Conservation (phyloP, 2,113 vertebrate species). For the Peromyscus californicus region DNA sequence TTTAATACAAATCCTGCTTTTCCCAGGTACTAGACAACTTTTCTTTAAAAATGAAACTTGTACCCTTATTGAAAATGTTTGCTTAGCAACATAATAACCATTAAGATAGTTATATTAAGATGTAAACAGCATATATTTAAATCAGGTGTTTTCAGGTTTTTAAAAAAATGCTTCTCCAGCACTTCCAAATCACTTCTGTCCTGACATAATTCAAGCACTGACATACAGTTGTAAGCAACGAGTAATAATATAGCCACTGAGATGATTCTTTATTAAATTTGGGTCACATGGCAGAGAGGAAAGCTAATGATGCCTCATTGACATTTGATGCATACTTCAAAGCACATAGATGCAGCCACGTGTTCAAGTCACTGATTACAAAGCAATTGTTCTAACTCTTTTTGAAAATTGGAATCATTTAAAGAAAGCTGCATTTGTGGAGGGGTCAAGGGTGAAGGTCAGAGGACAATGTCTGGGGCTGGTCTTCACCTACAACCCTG, state of each 20-base stretch:
- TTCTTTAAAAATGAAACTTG: slow-evolving; percentile 3
- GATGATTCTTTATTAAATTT: not conserved
- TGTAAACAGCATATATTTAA: not conserved
- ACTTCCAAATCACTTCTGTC: slow-evolving; percentile 7
- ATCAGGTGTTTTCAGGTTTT: not conserved
- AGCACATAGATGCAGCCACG: not conserved
- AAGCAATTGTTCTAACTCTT: not conserved
- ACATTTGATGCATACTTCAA: not conserved
- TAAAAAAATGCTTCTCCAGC: not conserved
- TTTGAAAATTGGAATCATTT: slow-evolving; percentile 5
- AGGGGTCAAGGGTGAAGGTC: not conserved
- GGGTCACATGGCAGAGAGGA: not conserved
- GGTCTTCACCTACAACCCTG: too few species aligned
- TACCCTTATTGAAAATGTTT: not conserved
- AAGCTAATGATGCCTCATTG: not conserved
- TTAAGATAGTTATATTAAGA: not conserved
- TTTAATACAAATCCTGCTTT: not conserved
- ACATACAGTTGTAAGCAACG: not conserved
- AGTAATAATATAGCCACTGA: not conserved
- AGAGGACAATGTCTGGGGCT: not conserved
- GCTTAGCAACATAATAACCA: not conserved
- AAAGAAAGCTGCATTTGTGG: slow-evolving; percentile 7
- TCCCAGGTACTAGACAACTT: not conserved
- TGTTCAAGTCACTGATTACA: not conserved
- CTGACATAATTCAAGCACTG: not conserved